phyloP scores from a whole-genome alignment of 2,888 invertebrate species.

The Rhimphoctona megacephalus region DNA sequence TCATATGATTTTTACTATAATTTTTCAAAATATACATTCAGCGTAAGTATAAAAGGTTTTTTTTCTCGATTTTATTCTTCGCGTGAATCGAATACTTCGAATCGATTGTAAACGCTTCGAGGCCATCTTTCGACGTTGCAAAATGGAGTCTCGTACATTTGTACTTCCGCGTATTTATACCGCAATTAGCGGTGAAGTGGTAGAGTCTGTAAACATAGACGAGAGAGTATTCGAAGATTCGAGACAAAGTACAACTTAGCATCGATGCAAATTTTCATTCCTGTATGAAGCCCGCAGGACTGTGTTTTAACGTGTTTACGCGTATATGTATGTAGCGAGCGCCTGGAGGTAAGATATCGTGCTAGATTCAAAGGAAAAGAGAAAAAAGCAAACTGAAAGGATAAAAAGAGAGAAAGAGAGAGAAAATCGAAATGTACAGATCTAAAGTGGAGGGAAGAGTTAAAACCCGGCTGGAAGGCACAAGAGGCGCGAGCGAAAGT shows the following conservation, averaged over 20 bases:
- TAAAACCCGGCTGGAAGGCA: constrained; percentile 71
- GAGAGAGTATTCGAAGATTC: neutral
- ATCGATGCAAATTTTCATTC: constrained; percentile 35
- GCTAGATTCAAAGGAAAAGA: constrained; percentile 14
- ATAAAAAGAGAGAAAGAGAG: constrained; percentile 16
- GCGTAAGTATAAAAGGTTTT: neutral
- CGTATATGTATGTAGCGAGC: neutral
- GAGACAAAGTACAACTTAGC: constrained; percentile 15
- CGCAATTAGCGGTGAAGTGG: constrained; percentile 19
- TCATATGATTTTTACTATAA: too few relatives aligned
- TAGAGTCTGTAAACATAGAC: neutral
- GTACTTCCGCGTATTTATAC: constrained; percentile 35
- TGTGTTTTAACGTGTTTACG: constrained; percentile 7
- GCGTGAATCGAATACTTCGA: neutral
- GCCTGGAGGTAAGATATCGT: constrained; percentile 39
- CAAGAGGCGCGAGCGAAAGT: constrained; percentile 64
- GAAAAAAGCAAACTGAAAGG: constrained; percentile 12
- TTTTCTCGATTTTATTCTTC: neutral
- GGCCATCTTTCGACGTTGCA: constrained; percentile 9
- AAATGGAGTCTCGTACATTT: neutral
- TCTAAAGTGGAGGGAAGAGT: constrained; percentile 66
- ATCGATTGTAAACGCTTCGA: neutral
- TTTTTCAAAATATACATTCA: too few relatives aligned
- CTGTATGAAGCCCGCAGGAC: constrained; percentile 22
- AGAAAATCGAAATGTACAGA: constrained; percentile 33